phyloP scores from a whole-genome alignment of 2,888 invertebrate species.

The Callyntrura sp. region DNA sequence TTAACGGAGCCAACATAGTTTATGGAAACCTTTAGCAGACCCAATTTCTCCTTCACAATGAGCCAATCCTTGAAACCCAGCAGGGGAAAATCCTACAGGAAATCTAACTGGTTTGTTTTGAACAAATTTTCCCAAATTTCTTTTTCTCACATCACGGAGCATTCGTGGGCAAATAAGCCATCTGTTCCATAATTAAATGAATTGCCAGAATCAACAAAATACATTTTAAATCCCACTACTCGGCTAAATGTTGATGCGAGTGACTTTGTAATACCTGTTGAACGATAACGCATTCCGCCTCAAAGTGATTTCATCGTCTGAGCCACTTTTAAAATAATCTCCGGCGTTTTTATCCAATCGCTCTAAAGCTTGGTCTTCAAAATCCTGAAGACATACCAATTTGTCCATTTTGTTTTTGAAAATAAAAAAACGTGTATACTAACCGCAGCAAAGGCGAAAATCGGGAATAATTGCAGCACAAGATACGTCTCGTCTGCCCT shows the following conservation, averaged over 20 bases:
- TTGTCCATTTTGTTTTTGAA: slow-evolving; percentile 81
- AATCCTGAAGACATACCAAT: slow-evolving; percentile 91
- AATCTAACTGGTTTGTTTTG: slow-evolving; percentile 89
- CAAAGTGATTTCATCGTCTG: slow-evolving; percentile 92
- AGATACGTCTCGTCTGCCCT: too few species aligned
- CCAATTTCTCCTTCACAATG: slow-evolving; percentile 95
- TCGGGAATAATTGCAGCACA: too few species aligned
- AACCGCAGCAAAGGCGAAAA: too few species aligned
- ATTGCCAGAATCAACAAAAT: too few species aligned
- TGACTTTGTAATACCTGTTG: slow-evolving; percentile 57
- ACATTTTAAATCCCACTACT: background rate
- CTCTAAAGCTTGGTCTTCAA: slow-evolving; percentile 90
- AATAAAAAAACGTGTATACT: background rate
- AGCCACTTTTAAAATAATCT: slow-evolving; percentile 95
- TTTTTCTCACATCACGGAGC: slow-evolving; percentile 90
- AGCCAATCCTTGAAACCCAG: slow-evolving; percentile 96
- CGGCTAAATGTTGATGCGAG: background rate
- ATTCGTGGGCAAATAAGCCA: slow-evolving; percentile 90
- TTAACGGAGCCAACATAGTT: background rate
- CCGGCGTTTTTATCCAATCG: slow-evolving; percentile 89
- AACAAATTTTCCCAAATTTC: slow-evolving; percentile 88
- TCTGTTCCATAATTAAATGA: background rate
- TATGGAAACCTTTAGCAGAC: slow-evolving; percentile 87
- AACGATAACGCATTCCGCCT: slow-evolving; percentile 91
- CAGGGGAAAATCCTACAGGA: slow-evolving; percentile 93